Evolutionary conservation across 2,113 vertebrate genomes (phyloP).

Genomic region (Semnornis frantzii): DNA sequence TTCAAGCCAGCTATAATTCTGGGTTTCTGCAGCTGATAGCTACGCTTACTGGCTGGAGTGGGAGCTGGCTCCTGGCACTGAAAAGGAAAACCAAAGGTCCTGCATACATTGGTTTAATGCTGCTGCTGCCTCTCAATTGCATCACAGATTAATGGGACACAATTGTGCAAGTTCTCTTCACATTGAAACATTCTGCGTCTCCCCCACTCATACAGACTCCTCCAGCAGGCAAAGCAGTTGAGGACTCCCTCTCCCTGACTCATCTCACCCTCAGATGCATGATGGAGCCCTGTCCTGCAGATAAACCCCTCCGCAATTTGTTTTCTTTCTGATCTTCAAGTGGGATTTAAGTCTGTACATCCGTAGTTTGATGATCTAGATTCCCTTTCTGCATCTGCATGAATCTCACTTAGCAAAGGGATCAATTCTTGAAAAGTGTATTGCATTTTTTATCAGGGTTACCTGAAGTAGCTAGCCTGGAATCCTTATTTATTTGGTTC

Average conservation of each 20-base stretch:
- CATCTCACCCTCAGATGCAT: not conserved
- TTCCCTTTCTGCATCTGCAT: not conserved
- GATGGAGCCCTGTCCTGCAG: not conserved
- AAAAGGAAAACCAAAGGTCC: not conserved
- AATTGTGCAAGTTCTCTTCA: not conserved
- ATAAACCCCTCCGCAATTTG: not conserved
- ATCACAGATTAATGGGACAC: not conserved
- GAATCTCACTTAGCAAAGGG: not conserved
- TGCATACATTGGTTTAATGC: not conserved
- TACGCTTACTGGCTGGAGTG: not conserved
- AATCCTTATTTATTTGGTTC: not conserved
- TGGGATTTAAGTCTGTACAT: not conserved
- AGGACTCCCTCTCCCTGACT: not conserved
- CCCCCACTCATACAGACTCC: not conserved
- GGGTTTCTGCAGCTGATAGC: not conserved
- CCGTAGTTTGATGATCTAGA: not conserved
- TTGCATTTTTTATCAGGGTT: not conserved
- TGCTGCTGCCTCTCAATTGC: not conserved
- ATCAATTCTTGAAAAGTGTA: not conserved
- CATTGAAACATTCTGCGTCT: not conserved
- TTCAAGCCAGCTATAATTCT: not conserved
- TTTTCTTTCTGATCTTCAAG: not conserved
- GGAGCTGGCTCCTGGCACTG: not conserved
- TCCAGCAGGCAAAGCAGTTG: not conserved
- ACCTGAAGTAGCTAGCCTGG: not conserved